Conservation (phyloP, 2,113 vertebrate genomes). For the Muntiacus muntjak region DNA sequence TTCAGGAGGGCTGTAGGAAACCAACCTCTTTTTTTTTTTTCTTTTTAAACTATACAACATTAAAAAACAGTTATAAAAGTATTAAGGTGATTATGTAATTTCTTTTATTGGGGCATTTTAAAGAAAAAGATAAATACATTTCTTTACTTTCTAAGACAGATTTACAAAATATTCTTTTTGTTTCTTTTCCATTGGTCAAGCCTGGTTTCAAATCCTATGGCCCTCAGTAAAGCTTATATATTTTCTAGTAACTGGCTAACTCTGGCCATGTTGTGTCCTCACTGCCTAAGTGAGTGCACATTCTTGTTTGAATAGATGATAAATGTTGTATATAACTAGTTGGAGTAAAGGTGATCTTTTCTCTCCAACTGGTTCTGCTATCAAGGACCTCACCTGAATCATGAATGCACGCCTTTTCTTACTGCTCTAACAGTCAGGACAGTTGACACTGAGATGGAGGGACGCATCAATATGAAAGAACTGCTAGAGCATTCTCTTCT, state of each 20-base stretch:
- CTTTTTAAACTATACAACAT: neutral
- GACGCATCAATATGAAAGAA: neutral
- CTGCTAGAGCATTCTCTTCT: neutral
- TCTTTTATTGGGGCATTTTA: neutral
- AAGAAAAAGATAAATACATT: neutral
- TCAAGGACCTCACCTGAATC: neutral
- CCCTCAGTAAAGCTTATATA: neutral
- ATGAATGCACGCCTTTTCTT: neutral
- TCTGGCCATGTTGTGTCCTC: neutral
- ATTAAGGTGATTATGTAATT: neutral
- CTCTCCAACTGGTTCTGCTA: neutral
- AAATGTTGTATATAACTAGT: neutral
- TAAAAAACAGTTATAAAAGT: slow-evolving; percentile 8
- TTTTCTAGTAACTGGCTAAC: neutral
- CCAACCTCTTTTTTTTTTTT: neutral
- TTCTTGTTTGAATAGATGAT: neutral
- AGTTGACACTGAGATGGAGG: neutral
- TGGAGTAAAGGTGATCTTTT: neutral
- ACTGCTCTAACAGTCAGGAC: neutral
- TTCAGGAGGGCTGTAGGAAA: neutral
- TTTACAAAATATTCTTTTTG: neutral
- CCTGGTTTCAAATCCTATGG: neutral
- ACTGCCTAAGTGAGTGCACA: neutral
- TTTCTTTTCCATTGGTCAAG: neutral
- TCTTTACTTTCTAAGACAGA: neutral